Base-by-base conservation (phyloP, 2,113 vertebrate species). In the Platysteira castanea region DNA sequence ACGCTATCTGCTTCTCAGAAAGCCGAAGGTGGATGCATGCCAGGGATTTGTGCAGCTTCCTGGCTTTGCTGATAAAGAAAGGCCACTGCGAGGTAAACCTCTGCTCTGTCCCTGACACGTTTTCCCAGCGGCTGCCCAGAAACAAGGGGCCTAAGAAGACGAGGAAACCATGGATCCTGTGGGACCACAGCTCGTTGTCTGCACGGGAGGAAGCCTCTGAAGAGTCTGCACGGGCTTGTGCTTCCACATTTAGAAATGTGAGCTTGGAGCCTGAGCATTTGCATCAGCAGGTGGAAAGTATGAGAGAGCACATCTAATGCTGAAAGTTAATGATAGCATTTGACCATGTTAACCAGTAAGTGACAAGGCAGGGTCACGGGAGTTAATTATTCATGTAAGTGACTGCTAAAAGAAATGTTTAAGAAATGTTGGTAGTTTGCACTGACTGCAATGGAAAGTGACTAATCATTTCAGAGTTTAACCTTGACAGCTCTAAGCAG, bases 1-100 rank as follows among this genome's bases (percentile, higher is more conserved):
- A 90, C 8, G 65, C 86, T 96, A 93, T 95, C 49, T 67, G 92
- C 75, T 84, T 97, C 92, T 95, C 90, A 96, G 94, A 97, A 97
- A 98, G 95, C 92, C 9, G 39, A 97, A 97, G 90, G 94, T 94
- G 97, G 98, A 95, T 33, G 23, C 46, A 46, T 98, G 97, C 97
- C 98, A 97, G 93, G 87, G 96, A 98, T 95, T 97, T 97, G 84
- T 97, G 93, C 94, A 96, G 96, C 97, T 98, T 98, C 94, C 94
- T 97, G 97, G 94, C 94, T 96, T 95, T 96, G 93, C 92, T 96
- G 97, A 95, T 96, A 96, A 98, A 98, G 95, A 87, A 96, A 85
- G 88, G 85, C 88, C 90, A 74, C 78, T 1, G 16, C 4, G 86
- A 97, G 93, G 96, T 94, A 94, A 96, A 93, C 77, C 76, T 88